phyloP scores from a whole-genome alignment of 2,113 vertebrate genomes.

The Gorilla gorilla region DNA sequence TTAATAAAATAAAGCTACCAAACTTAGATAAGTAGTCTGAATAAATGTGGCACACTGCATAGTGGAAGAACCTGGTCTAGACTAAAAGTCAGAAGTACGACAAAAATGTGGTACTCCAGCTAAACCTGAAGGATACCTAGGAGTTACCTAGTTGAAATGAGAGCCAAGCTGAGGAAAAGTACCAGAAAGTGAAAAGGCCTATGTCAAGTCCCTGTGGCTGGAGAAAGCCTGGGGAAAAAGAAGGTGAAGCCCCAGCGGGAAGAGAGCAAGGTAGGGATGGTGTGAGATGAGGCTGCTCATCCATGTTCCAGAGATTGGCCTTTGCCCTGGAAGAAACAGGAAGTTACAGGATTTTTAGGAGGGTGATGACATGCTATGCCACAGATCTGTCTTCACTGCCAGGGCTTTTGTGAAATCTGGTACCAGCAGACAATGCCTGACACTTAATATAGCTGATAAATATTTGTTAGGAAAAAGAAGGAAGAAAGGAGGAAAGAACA shows the following conservation, averaged over 20 bases:
- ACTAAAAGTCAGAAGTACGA: not conserved
- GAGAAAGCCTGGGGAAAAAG: not conserved
- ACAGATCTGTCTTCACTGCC: not conserved
- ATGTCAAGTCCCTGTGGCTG: not conserved
- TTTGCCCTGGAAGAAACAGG: not conserved
- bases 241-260: not conserved
- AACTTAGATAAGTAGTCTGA: not conserved
- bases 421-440: not conserved
- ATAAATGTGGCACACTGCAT: not conserved
- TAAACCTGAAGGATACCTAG: not conserved
- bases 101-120: not conserved
- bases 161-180: not conserved
- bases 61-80: not conserved
- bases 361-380: not conserved
- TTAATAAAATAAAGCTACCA: not conserved
- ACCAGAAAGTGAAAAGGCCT: not conserved
- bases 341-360: not conserved
- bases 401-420: not conserved
- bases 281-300: not conserved
- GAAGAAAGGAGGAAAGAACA: too few species aligned
- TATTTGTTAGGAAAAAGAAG: not conserved
- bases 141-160: not conserved
- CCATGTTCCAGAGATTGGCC: too few species aligned
- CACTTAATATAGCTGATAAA: not conserved
- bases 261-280: not conserved